A percentile compares a stretch with the other conserved stretches of the same genome.
Evolutionary conservation across 2,113 vertebrate species (phyloP).

Genomic region (Abramis brama): DNA sequence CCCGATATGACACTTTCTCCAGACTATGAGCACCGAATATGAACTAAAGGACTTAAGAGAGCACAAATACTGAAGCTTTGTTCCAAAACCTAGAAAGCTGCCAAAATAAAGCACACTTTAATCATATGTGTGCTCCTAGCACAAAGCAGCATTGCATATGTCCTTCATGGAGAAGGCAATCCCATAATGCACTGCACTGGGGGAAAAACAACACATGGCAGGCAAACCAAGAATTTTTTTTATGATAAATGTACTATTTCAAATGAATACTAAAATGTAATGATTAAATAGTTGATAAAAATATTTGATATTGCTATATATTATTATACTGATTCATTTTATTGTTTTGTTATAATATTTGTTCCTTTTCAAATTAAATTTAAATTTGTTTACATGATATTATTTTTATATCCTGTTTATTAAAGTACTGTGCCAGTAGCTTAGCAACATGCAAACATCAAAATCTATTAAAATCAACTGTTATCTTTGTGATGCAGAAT

Average conservation of each 20-base stretch:
- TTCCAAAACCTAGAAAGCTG: not conserved
- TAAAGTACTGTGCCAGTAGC: not conserved
- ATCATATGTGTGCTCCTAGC: not conserved
- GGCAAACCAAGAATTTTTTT: not conserved
- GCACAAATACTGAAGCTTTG: not conserved
- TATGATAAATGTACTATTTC: not conserved
- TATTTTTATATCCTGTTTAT: not conserved
- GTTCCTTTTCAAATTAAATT: too few relatives aligned
- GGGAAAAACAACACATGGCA: not conserved
- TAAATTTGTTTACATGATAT: not conserved
- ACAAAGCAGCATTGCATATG: not conserved
- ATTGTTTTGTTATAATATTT: too few relatives aligned
- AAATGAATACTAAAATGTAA: not conserved
- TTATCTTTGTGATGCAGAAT: not conserved
- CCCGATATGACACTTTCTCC: constrained; percentile 72
- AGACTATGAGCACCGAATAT: constrained; percentile 63
- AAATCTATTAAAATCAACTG: not conserved
- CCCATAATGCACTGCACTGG: not conserved
- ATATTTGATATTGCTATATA: not conserved
- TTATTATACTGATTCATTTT: not conserved
- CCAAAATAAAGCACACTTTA: not conserved
- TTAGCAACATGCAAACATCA: not conserved
- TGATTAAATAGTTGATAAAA: not conserved
- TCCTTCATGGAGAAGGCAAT: not conserved
- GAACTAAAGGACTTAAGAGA: constrained; percentile 29